Conservation (phyloP, 2,888 invertebrate species). For the Luperina nickerlii region DNA sequence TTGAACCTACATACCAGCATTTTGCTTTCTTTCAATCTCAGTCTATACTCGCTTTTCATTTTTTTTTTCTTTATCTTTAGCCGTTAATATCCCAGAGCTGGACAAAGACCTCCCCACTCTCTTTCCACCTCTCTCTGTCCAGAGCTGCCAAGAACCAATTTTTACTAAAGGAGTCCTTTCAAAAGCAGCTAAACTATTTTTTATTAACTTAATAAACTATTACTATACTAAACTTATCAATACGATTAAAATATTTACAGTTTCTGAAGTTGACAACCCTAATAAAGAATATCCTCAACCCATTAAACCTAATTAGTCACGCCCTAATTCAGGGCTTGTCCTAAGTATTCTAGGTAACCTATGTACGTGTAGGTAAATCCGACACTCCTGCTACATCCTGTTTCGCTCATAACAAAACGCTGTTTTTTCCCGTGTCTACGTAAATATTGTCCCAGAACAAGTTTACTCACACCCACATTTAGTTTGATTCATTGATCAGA, state of each 20-base stretch:
- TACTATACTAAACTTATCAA: background rate
- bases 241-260: background rate
- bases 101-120: background rate
- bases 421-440: slow-evolving; percentile 26
- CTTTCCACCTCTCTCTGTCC: background rate
- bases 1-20: background rate
- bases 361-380: background rate
- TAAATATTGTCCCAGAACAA: slow-evolving; percentile 29
- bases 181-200: background rate
- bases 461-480: slow-evolving; percentile 26
- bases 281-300: slow-evolving; percentile 21
- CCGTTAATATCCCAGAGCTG: background rate
- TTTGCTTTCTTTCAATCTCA: background rate
- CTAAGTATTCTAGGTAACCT: background rate
- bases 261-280: background rate
- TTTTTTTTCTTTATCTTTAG: no score
- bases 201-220: background rate
- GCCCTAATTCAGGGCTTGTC: slow-evolving; percentile 9
- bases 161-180: background rate
- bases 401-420: slow-evolving; percentile 7
- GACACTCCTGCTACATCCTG: slow-evolving; percentile 35
- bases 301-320: slow-evolving; percentile 34
- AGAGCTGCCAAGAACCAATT: background rate
- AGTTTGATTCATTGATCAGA: slow-evolving; percentile 17
- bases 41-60: no score